A percentile compares a stretch with the other conserved stretches of the same genome.
phyloP scores from a whole-genome alignment of 2,797 vertebrate genomes.

The Acipenser transmontanus region DNA sequence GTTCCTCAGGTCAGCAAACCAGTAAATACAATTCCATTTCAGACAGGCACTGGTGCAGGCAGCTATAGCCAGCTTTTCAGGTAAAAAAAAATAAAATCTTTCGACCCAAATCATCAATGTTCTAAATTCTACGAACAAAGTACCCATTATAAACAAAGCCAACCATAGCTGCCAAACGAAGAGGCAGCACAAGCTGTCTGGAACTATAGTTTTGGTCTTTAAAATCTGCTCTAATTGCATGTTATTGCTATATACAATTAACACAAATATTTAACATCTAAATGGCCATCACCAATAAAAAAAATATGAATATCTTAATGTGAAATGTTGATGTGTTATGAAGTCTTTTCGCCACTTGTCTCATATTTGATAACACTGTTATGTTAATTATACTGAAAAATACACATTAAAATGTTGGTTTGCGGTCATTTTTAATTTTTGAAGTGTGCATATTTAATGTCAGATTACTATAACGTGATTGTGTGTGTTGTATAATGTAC shows the following conservation, averaged over 20 bases:
- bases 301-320: neutral
- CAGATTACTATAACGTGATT: too few relatives aligned
- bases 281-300: constrained; percentile 36
- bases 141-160: constrained; percentile 8
- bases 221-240: constrained; percentile 6
- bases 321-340: neutral
- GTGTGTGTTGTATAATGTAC: too few relatives aligned
- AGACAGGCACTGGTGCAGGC: constrained; percentile 24
- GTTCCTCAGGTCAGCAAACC: constrained; percentile 36
- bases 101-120: neutral
- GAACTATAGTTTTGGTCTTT: neutral
- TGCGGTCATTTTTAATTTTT: too few relatives aligned
- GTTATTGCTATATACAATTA: constrained; percentile 7
- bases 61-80: neutral
- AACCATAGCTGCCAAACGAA: constrained; percentile 9
- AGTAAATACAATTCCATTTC: constrained; percentile 38
- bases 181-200: constrained; percentile 4
- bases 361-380: too few relatives aligned
- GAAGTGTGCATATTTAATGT: too few relatives aligned
- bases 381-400: too few relatives aligned
- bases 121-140: neutral
- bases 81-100: constrained; percentile 13
- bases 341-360: neutral
- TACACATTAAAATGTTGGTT: too few relatives aligned
- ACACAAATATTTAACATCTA: neutral